Evolutionary conservation across 2,113 vertebrate species (phyloP).

Genomic region (Epinephelus lanceolatus): DNA sequence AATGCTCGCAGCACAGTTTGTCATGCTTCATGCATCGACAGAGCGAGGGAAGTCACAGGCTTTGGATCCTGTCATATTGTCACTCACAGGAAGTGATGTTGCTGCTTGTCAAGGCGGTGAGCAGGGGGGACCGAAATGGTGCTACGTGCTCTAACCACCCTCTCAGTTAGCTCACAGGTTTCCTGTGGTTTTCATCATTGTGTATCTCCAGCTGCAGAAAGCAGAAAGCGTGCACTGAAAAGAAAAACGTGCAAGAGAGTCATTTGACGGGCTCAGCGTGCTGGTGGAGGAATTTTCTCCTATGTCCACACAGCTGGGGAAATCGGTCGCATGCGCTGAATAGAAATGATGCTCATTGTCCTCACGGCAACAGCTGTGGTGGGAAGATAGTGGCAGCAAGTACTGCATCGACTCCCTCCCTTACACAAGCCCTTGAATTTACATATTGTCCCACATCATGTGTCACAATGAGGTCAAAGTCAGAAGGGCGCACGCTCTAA

Average conservation of each 20-base stretch:
- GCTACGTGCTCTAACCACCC: conserved; percentile 14
- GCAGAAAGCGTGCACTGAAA: conserved; percentile 35
- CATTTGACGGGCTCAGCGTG: conserved; percentile 1
- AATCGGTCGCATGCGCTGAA: conserved; percentile 27
- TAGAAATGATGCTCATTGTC: conserved; percentile 49
- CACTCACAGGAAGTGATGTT: conserved; percentile 73
- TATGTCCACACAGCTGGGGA: conserved; percentile 48
- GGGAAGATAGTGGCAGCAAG: conserved; percentile 32
- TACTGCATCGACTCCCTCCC: conserved; percentile 18
- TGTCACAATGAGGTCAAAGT: conserved; percentile 57
- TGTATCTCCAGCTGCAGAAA: conserved; percentile 51
- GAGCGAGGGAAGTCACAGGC: conserved; percentile 37
- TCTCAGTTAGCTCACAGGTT: conserved; percentile 46
- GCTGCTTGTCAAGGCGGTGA: conserved; percentile 53
- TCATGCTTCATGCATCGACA: conserved; percentile 39
- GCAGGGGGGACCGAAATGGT: conserved; percentile 19
- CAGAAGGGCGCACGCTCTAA: conserved; percentile 14
- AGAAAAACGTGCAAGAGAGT: background rate
- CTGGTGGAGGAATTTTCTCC: conserved; percentile 25
- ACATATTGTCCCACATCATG: conserved; percentile 48
- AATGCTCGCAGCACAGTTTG: conserved; percentile 34
- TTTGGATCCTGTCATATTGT: conserved; percentile 48
- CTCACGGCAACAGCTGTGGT: conserved; percentile 60
- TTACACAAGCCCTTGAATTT: conserved; percentile 49
- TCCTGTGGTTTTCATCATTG: conserved; percentile 73